Evolutionary conservation across 2,888 invertebrate species (phyloP).

Genomic region (Heliconius charithonia): DNA sequence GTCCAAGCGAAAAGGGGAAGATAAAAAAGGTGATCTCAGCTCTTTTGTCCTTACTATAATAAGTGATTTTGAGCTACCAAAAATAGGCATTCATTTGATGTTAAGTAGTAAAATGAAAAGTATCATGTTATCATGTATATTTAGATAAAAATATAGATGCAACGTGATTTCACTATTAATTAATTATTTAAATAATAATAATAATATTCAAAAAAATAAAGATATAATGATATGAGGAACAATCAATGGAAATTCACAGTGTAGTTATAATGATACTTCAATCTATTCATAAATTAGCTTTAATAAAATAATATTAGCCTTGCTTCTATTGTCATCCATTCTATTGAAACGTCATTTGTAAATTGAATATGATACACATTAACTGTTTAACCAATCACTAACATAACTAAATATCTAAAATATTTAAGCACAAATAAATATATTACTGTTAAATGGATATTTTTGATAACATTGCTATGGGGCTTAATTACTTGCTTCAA

Average conservation of each 20-base stretch:
- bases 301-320: background rate
- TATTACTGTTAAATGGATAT: background rate
- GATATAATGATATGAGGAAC: too few species aligned
- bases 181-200: background rate
- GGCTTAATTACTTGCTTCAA: too few species aligned
- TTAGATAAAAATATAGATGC: background rate
- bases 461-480: background rate
- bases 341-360: slow-evolving; percentile 19
- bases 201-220: background rate
- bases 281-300: slow-evolving; percentile 4
- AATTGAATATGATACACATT: background rate
- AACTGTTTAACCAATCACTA: background rate
- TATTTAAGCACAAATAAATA: background rate
- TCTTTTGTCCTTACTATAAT: slow-evolving; percentile 65
- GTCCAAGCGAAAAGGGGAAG: slow-evolving; percentile 71
- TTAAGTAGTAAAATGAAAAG: background rate
- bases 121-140: background rate
- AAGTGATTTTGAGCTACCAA: slow-evolving; percentile 53
- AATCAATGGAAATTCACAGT: background rate
- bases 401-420: background rate
- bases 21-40: slow-evolving; percentile 74
- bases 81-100: slow-evolving; percentile 17
- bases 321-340: background rate
- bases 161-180: background rate
- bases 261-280: background rate